Base-by-base conservation (phyloP, 2,888 invertebrate genomes). In the Lypha dubia region DNA sequence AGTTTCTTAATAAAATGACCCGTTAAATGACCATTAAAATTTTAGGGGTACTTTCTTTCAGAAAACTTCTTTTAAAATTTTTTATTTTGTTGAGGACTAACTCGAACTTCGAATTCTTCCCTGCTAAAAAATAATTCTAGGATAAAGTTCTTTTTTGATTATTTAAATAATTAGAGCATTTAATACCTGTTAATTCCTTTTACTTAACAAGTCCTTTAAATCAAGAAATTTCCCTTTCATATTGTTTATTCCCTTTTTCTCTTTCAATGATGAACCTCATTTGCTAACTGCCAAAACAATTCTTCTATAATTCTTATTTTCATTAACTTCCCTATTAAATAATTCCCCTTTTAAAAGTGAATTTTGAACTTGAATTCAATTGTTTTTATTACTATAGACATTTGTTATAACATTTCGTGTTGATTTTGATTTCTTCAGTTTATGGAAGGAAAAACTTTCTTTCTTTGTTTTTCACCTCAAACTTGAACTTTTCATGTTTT, bases 401-500 rank as follows among this genome's bases (percentile, higher is more conserved):
- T 46, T 67, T 44, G 49, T 4, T 32, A 58, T 5, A 2, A 76
- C 22, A 58, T 38, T 67, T 60, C 68, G 68, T 77, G 77, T 41
- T 77, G 41, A 24, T 77, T 77, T 49, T 60, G 60, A 62, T 70
- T 77, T 77, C 58, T 60, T 15, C 0, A 51, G 15, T 28, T 68
- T 60, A 17, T 28, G 32, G 9, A 22, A 35, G 28, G 8, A 35
- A 49, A 22, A 38, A 53, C 2, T 53, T 63, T 11, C 24, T 22
- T 28, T 60, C 9, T 24, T 38, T 32, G 20, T 22, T 11, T 20
- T 24, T 28, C 62, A 51, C 68, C 68, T 74, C 73, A 73, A 80
- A 80, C 79, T 80, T 80, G 79, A 80, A 80, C 79, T 67, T 80
- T 60, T 73, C 73, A 80, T 80, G 79, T 74, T 71, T 46, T 0